Percentiles rank a stretch among this genome's conserved stretches.
Evolutionary conservation across 2,113 vertebrate species (phyloP).

Genomic region (Catharus minimus): DNA sequence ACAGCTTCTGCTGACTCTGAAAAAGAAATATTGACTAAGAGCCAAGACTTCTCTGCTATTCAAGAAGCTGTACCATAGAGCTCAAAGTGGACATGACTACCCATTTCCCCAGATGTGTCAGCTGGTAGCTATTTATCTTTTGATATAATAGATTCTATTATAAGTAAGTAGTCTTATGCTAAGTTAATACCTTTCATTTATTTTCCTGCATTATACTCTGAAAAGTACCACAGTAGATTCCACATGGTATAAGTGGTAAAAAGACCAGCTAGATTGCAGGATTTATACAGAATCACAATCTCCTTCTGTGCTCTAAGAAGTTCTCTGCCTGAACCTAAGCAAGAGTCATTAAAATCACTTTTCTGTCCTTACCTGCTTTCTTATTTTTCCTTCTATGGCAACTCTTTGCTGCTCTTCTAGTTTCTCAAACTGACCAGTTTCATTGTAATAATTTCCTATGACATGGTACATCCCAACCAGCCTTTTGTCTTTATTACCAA

Average conservation of each 20-base stretch:
- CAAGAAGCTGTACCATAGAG: neutral
- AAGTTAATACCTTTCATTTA: neutral
- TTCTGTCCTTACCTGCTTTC: neutral
- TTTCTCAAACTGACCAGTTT: neutral
- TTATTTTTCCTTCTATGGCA: neutral
- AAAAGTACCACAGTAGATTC: neutral
- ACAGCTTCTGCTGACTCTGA: neutral
- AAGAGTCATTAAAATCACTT: neutral
- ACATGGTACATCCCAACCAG: neutral
- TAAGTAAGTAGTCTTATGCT: neutral
- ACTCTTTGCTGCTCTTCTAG: neutral
- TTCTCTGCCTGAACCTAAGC: neutral
- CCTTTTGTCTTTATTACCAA: neutral
- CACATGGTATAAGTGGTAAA: neutral
- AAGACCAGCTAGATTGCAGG: neutral
- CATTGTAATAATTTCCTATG: neutral
- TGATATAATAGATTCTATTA: neutral
- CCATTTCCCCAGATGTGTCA: neutral
- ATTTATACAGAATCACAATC: neutral
- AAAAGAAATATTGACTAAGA: slow-evolving; percentile 1
- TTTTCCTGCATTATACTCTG: neutral
- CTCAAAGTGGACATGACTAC: neutral
- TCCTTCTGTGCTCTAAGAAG: neutral
- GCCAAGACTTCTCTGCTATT: neutral
- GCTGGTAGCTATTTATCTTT: slow-evolving; percentile 5